Evolutionary conservation across 2,888 invertebrate species (phyloP), one percentile per base, ranked within the genome.

Genomic region (Brachypalpus laphriformis): DNA sequence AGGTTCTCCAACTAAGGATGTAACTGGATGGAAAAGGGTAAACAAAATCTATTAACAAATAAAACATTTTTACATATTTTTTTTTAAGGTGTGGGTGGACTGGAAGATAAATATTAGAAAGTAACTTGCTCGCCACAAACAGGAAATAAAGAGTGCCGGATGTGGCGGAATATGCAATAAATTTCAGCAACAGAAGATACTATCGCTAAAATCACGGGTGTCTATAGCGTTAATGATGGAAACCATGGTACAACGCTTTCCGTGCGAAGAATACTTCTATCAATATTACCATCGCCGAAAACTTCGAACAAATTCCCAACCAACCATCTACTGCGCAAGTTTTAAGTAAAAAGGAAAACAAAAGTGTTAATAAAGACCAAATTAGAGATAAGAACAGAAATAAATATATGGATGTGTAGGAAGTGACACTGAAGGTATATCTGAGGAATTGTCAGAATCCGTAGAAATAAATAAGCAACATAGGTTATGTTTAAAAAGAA

Each of bases 161-260:
- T 25, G 11, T 11, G 51, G 51, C 25, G 5, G 4, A 31, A 31
- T 31, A 20, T 22, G 6, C 54, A 54, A 40, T 42, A 25, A 40
- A 42, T 61, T 22, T 61, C 42, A 20, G 40, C 59, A 8, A 42
- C 42, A 2, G 3, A 61, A 61, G 59, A 61, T 22, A 22, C 42
- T 3, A 42, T 61, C 25, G 22, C 42, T 9, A 42, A 42, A 25
- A 61, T 61, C 9, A 42, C 22, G 4, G 59, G n/a, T 22, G 14
- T 59, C 3, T 16, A 42, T 42, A 40, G 8, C 16, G 40, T 22
- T 20, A 25, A 42, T 1, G 59, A 42, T 59, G 42, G 42, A 40
- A 59, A 42, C 20, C n/a, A 56, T 31, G 54, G 31, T 2, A 56
- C 54, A 56, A 28, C 54, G 54, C 54, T 31, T 56, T 56, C 18